phyloP scores from a whole-genome alignment of 2,888 invertebrate species.

The Caenorhabditis drosophilae region DNA sequence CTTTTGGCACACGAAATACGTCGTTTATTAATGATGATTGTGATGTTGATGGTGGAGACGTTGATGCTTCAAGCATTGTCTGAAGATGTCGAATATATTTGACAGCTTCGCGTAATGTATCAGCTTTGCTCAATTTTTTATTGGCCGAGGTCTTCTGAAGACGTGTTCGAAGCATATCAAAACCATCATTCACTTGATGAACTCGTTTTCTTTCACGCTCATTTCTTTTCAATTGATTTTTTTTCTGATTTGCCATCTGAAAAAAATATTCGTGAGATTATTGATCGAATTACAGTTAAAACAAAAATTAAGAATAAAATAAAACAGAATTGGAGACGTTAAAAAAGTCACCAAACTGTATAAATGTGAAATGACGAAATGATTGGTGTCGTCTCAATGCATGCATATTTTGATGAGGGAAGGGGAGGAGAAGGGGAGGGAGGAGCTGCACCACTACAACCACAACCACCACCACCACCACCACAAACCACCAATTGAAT shows the following conservation, averaged over 20 bases:
- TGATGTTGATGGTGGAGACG: not conserved
- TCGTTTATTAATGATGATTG: not conserved
- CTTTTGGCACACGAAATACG: not conserved
- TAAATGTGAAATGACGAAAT: not conserved
- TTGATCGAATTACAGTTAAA: too few species aligned
- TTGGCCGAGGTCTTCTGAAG: slow-evolving; percentile 29
- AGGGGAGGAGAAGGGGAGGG: not conserved
- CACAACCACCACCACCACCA: too few species aligned
- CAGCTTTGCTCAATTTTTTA: slow-evolving; percentile 54
- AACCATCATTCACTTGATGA: slow-evolving; percentile 51
- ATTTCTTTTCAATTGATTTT: slow-evolving; percentile 46
- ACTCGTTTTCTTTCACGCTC: slow-evolving; percentile 50
- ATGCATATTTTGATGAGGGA: too few species aligned
- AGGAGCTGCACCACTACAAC: not conserved
- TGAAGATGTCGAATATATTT: slow-evolving; percentile 44
- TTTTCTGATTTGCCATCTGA: slow-evolving; percentile 31
- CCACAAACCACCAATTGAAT: too few species aligned
- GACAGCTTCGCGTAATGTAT: slow-evolving; percentile 48
- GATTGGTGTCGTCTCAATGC: too few species aligned
- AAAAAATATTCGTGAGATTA: too few species aligned
- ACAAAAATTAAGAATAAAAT: not conserved
- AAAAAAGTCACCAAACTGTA: slow-evolving; percentile 2
- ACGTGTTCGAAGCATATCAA: slow-evolving; percentile 39
- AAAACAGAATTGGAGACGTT: not conserved
- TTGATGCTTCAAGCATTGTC: slow-evolving; percentile 8